phyloP scores from a whole-genome alignment of 92 coral and sea anemone species.

The Parazoanthus darwini region DNA sequence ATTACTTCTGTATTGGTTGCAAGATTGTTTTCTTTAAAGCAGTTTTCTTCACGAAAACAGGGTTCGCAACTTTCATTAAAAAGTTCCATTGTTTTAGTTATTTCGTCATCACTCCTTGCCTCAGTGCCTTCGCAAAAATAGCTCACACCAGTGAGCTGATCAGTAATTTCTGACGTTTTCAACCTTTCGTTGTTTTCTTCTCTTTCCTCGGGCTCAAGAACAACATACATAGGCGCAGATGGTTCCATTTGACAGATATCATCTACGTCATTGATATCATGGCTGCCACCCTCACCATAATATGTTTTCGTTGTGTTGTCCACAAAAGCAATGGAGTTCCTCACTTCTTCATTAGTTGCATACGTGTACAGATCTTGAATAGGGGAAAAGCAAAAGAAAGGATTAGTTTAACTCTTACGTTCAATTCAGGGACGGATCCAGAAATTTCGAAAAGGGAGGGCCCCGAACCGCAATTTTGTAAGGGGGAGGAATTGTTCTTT shows the following conservation, averaged over 20 bases:
- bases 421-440: too few relatives aligned
- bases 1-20: neutral
- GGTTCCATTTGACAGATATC: neutral
- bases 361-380: slow-evolving; percentile 2
- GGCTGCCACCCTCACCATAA: neutral
- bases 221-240: neutral
- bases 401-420: neutral
- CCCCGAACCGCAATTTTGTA: too few relatives aligned
- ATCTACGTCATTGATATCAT: neutral
- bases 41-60: neutral
- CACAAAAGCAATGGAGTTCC: neutral
- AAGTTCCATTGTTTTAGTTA: neutral
- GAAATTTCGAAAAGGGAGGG: too few relatives aligned
- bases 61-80: neutral
- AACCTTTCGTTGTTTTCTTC: neutral
- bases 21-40: neutral
- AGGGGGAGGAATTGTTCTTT: too few relatives aligned
- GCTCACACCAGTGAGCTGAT: neutral
- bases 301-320: neutral
- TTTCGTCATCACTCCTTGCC: neutral
- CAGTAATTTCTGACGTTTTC: neutral
- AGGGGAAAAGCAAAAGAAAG: neutral
- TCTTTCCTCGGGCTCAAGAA: neutral
- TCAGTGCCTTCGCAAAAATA: neutral
- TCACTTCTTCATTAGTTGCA: neutral